Evolutionary conservation across 2,113 vertebrate species (phyloP), one percentile per base, ranked within the genome.

Genomic region (Diadophis punctatus): DNA sequence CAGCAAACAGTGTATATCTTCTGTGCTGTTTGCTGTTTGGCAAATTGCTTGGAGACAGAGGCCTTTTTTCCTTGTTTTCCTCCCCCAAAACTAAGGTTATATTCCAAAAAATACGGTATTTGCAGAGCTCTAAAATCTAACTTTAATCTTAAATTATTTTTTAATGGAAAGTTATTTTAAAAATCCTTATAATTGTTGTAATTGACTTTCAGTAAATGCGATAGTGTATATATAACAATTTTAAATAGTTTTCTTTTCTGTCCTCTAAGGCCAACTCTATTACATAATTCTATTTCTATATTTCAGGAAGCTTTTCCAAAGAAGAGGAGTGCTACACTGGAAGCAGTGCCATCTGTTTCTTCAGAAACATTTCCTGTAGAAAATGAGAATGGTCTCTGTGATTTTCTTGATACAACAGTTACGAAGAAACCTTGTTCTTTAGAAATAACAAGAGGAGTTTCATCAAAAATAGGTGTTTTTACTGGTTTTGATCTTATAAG

Each of bases 381-480:
- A 97, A 99, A 99, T 88, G 98, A 99, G 96, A 98, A 98, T 96
- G 98, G 97, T 96, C 98, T 98, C 0, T 99, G 98, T 95, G 99
- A 99, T 96, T 98, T 98, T 0, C 95, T 98, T 96, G 98, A 99
- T 91, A 98, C 97, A 86, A 98, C 99, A 51, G 98, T 99, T 94
- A 99, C 99, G 34, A 98, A 98, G 96, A 99, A 99, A 91, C 99
- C 99, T 90, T 98, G 98, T 96, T 99, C 99, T 4, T 97, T 99
- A 89, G 98, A 99, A 95, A 98, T 99, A 94, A 97, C 97, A 94
- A 98, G 97, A 90, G 96, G 98, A 96, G 97, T 96, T 90, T 97
- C 97, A 94, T 97, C 98, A 60, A 98, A 97, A 96, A 97, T 98
- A 95, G 98, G 99, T 99, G 98, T 97, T 90, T 18, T 58, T 55